Evolutionary conservation across 1,140 invertebrate species (phyloP).

Genomic region (Hyles vespertilio): DNA sequence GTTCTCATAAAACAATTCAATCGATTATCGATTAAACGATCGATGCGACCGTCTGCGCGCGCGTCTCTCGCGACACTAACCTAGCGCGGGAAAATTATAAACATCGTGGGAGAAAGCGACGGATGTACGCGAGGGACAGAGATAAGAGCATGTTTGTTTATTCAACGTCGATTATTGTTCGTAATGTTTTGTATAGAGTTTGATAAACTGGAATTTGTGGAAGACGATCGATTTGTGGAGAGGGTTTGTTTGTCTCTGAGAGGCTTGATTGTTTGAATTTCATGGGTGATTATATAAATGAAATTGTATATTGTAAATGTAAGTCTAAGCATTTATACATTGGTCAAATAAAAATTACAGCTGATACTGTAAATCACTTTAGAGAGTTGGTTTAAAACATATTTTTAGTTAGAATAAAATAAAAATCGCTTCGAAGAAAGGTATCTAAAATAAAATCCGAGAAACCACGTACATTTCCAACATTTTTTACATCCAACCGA

Average conservation of each 20-base stretch:
- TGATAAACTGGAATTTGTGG: neutral
- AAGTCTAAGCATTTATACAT: too few relatives aligned
- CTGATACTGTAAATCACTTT: too few relatives aligned
- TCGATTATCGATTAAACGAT: too few relatives aligned
- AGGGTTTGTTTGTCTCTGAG: constrained; percentile 9
- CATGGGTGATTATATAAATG: neutral
- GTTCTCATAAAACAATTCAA: constrained; percentile 11
- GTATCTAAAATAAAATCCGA: too few relatives aligned
- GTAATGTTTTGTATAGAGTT: constrained; percentile 25
- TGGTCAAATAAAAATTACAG: too few relatives aligned
- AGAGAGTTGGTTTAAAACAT: too few relatives aligned
- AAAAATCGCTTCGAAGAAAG: too few relatives aligned
- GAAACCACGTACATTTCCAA: too few relatives aligned
- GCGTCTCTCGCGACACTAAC: constrained; percentile 32
- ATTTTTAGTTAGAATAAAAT: too few relatives aligned
- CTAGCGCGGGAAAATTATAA: constrained; percentile 46
- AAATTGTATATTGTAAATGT: too few relatives aligned
- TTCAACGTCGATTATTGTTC: constrained; percentile 25
- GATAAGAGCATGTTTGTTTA: constrained; percentile 41
- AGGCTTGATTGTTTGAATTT: constrained; percentile 2
- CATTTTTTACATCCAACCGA: too few relatives aligned
- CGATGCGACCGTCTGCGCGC: constrained; percentile 29
- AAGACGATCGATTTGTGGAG: neutral
- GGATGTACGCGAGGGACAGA: constrained; percentile 26
- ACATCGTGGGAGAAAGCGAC: constrained; percentile 38